These are phyloP conservation scores for Salvelinus alpinus DNA, from an alignment of 2,113 vertebrate species.

Conservation along the genomic window DNA sequence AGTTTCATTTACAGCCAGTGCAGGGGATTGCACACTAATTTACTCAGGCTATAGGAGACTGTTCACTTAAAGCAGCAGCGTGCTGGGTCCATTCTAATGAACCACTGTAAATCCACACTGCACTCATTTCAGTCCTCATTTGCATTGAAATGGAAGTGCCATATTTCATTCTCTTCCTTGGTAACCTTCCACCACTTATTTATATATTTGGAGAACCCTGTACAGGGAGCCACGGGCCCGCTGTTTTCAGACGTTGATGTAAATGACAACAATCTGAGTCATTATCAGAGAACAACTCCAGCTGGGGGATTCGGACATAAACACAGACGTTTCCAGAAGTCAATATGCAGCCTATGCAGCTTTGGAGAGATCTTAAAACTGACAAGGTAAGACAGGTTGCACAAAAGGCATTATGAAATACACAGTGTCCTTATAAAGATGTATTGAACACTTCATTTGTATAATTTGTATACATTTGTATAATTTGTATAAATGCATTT, in stretches of 20 bases:
- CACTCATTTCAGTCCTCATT: constrained; percentile 63
- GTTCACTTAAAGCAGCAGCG: constrained; percentile 57
- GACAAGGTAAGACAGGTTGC: no score
- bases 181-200: constrained; percentile 40
- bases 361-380: neutral
- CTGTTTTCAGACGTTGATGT: constrained; percentile 40
- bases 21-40: constrained; percentile 65
- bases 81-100: constrained; percentile 60
- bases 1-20: constrained; percentile 67
- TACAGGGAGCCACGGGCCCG: constrained; percentile 19
- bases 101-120: constrained; percentile 53
- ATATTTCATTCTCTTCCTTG: constrained; percentile 55
- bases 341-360: neutral
- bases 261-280: constrained; percentile 43
- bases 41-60: constrained; percentile 54
- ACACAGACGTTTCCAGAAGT: neutral
- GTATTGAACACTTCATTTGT: neutral
- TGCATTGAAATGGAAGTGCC: constrained; percentile 67
- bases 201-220: constrained; percentile 43
- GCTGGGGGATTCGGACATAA: neutral
- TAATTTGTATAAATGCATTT: no score
- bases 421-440: neutral
- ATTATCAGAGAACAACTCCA: constrained; percentile 23
- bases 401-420: no score
- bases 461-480: neutral